Evolutionary conservation across 2,888 invertebrate genomes (phyloP), one percentile per base, ranked within the genome.

Genomic region (Sipunculus nudus): DNA sequence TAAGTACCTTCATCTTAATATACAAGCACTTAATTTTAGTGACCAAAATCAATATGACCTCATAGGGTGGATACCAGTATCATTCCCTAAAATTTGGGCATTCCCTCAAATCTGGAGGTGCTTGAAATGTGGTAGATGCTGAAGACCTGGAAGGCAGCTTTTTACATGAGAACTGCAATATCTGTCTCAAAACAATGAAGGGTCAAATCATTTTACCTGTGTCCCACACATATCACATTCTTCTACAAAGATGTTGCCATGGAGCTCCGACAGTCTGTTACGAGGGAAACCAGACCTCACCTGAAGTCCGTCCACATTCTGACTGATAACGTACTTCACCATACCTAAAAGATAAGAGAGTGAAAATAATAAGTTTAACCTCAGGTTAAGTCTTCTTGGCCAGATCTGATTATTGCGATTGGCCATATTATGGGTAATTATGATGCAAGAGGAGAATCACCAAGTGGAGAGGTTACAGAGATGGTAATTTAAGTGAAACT

Each of bases 221-320:
- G 73, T 69, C 5, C 77, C 71, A 85, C 99, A 99, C 73, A 90
- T 88, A 79, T 90, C 89, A 81, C 99, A 99, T 79, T 95, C 91
- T 81, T 96, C 96, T 32, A 93, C 88, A 85, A 96, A 99, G 92
- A 99, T 96, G 83, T 99, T 97, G 1, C 99, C 99, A 86, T 99
- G 99, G 47, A 99, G 86, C 84, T 99, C 98, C 10, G 96, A 89
- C 63, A 99, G 84, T 78, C 90, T 86, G 73, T 90, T 88, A 61
- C 96, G 87, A 0, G 89, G 86, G 63, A 98, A 85, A 3, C 97
- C 97, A 6, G 95, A 95, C 75, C 92, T 89, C 54, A 97, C 85
- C 85, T 99, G 98, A 49, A 99, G 86, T 0, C 98, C 98, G 87
- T 99, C 99, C 72, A 99, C 96, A 84, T 99, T 99, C 85, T 99